These are phyloP conservation scores for Aphelenchoides besseyi DNA, from an alignment of 1,140 invertebrate species.

Conservation along the genomic window DNA sequence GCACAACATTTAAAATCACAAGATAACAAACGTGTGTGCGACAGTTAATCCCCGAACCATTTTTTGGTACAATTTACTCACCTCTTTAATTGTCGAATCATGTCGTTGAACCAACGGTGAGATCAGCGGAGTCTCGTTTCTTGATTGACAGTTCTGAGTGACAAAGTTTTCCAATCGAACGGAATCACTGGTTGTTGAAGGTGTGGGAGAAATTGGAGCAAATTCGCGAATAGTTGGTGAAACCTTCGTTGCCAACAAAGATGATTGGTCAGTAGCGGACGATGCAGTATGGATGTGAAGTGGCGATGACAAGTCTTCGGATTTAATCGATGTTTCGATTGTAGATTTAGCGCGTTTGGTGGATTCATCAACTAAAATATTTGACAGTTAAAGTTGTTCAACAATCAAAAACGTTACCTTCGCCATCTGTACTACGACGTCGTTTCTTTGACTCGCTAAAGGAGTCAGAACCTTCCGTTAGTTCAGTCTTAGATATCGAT, in stretches of 20 bases:
- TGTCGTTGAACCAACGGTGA: not conserved
- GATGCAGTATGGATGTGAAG: not conserved
- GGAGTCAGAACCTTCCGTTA: not conserved
- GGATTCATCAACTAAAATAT: no score
- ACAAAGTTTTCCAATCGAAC: constrained; percentile 25
- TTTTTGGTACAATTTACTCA: not conserved
- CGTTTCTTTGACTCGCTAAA: not conserved
- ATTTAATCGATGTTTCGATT: not conserved
- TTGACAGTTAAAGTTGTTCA: not conserved
- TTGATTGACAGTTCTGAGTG: not conserved
- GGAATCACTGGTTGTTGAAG: not conserved
- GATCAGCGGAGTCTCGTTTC: constrained; percentile 3
- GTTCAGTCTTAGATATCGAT: not conserved
- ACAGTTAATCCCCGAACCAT: not conserved
- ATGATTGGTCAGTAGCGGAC: not conserved
- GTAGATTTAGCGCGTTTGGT: not conserved
- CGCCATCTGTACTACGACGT: not conserved
- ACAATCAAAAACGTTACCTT: not conserved
- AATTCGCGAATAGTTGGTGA: constrained; percentile 6
- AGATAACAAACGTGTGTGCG: no score
- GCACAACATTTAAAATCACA: not conserved
- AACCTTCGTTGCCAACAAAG: not conserved
- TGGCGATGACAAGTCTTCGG: not conserved
- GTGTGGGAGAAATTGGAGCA: constrained; percentile 16
- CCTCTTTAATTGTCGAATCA: not conserved